These are phyloP conservation scores for Enteromius radiatus DNA, from an alignment of 2,797 vertebrate genomes.

Conservation along the genomic window DNA sequence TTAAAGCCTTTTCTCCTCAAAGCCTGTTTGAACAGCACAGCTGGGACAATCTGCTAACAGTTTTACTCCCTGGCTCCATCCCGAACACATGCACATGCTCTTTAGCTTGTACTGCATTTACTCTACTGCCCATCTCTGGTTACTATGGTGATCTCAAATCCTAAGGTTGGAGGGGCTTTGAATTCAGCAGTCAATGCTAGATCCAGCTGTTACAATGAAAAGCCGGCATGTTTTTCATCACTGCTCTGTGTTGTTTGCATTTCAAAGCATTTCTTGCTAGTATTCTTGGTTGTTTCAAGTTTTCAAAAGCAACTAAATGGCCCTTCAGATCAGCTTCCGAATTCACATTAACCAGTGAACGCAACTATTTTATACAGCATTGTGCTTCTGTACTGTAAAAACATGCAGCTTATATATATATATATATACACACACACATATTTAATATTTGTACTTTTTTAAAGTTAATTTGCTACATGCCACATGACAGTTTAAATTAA, in stretches of 20 bases:
- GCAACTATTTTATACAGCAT: background rate
- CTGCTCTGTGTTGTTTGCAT: slow-evolving; percentile 18
- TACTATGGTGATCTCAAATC: slow-evolving; percentile 34
- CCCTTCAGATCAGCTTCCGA: background rate
- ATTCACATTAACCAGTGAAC: background rate
- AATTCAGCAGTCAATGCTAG: slow-evolving; percentile 43
- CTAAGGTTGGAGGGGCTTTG: slow-evolving; percentile 19
- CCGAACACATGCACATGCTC: slow-evolving; percentile 41
- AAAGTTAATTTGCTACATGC: background rate
- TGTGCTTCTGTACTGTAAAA: background rate
- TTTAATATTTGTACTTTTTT: background rate
- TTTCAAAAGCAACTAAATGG: background rate
- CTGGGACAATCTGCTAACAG: slow-evolving; percentile 48
- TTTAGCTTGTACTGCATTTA: slow-evolving; percentile 23
- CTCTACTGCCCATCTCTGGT: slow-evolving; percentile 27
- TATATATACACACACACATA: background rate
- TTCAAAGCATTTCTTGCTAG: slow-evolving; percentile 21
- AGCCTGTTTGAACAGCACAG: slow-evolving; percentile 46
- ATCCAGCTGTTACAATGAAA: slow-evolving; percentile 47
- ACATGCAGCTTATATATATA: background rate
- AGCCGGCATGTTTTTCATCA: slow-evolving; percentile 12
- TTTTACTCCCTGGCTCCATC: slow-evolving; percentile 40
- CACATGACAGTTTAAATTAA: background rate
- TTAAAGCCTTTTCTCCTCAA: slow-evolving; percentile 46
- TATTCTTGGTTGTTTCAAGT: background rate